Evolutionary conservation across 1,140 invertebrate species (phyloP).

Genomic region (Drosophila albomicans): DNA sequence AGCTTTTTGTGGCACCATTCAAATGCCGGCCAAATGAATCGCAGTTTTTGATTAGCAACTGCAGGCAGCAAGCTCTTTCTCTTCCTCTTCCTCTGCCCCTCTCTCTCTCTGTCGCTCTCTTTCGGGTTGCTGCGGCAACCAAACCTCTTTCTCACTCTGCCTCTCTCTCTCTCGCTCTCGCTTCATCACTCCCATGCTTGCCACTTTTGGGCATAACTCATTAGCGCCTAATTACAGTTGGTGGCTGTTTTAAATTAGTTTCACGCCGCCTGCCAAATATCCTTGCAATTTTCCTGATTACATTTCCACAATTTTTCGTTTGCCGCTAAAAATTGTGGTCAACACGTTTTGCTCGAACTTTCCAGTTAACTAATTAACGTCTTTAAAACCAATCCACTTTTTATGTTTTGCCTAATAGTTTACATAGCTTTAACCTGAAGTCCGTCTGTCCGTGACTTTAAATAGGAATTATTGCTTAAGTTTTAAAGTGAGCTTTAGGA

Average conservation of each 20-base stretch:
- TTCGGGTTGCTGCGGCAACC: slow-evolving; percentile 55
- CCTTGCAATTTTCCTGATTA: slow-evolving; percentile 51
- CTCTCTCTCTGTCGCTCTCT: neutral
- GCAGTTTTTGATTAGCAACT: slow-evolving; percentile 78
- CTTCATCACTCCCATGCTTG: neutral
- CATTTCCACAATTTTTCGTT: slow-evolving; percentile 24
- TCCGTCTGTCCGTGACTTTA: too few relatives aligned
- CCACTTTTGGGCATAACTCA: slow-evolving; percentile 56
- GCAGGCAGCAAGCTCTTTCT: neutral
- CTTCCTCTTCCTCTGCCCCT: neutral
- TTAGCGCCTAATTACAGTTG: slow-evolving; percentile 68
- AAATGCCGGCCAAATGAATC: slow-evolving; percentile 59
- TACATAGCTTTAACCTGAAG: too few relatives aligned
- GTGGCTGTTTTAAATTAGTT: slow-evolving; percentile 59
- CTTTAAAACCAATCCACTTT: neutral
- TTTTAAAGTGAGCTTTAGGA: too few relatives aligned
- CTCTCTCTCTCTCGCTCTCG: neutral
- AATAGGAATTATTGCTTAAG: too few relatives aligned
- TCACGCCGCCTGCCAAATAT: slow-evolving; percentile 33
- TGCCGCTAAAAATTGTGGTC: neutral
- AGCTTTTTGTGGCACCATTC: slow-evolving; percentile 31
- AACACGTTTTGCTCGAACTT: slow-evolving; percentile 16
- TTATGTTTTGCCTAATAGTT: too few relatives aligned
- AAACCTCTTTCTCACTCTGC: neutral
- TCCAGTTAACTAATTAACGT: slow-evolving; percentile 8